Base-by-base conservation (phyloP, 2,888 invertebrate species). In the Tribolium freemani region DNA sequence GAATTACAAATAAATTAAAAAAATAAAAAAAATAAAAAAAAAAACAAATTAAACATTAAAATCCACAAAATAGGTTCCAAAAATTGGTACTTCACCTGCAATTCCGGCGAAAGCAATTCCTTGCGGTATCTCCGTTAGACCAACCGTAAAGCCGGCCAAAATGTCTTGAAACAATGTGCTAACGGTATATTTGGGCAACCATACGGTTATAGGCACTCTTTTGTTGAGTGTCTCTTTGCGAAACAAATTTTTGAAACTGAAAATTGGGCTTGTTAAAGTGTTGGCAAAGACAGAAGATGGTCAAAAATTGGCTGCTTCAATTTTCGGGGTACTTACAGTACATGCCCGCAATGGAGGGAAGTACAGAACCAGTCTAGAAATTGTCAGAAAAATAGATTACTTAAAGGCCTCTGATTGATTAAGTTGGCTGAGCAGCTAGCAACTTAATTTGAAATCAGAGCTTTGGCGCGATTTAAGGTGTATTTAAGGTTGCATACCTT, bases 101-200 rank as follows among this genome's bases (percentile, higher is more conserved):
- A 91, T 76, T 90, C 90, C 45, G 3, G 93, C 92, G 82, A 93
- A 93, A 0, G 93, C 94, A 78, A 94, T 90, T n/a, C 92, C 91
- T 85, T 93, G 93, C 1, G 93, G 94, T 77, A 94, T 91, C 63
- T 93, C 89, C 1, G 93, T 93, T 56, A 94, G 87, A 0, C 93
- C 93, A 3, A 93, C 91, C 0, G 94, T 93, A 75, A 93, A 84
- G 10, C 93, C 94, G 8, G 93, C 93, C 74, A 94, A 90, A 48
- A 92, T 79, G 84, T 94, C 94, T 1, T 91, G 89, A 51, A 91
- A 85, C 2, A 89, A 88, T 16, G 88, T 87, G 9, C 86, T 86
- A 30, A 86, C 75, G 63, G 88, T 88, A 85, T 92, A 92, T 31
- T 82, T 84, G 69, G 88, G 89, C 50, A 90, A 84, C 91, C 92